These are phyloP conservation scores for Pomatostomus ruficeps DNA, from an alignment of 2,113 vertebrate genomes.

Conservation along the genomic window DNA sequence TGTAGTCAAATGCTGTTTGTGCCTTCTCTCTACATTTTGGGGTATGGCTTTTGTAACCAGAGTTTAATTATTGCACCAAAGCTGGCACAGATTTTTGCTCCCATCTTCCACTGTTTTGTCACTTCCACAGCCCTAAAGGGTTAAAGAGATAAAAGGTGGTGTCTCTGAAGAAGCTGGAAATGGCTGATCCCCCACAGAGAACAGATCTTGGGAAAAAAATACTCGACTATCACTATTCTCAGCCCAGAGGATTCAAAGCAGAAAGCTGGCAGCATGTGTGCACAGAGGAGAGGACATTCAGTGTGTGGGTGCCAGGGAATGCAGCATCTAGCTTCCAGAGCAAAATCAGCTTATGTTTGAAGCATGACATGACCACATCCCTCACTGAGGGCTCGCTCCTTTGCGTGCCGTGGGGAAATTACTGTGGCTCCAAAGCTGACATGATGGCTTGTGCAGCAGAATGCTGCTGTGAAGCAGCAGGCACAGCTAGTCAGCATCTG, in stretches of 20 bases:
- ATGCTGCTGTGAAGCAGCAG: neutral
- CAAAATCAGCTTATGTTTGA: slow-evolving; percentile 26
- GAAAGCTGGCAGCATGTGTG: neutral
- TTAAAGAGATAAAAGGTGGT: neutral
- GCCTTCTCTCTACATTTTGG: neutral
- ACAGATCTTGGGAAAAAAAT: neutral
- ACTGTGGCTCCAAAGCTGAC: neutral
- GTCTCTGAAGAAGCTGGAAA: neutral
- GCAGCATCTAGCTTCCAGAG: neutral
- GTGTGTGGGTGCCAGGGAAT: neutral
- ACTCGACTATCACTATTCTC: neutral
- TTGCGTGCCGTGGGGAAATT: neutral
- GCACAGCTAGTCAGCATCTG: neutral
- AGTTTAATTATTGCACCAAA: neutral
- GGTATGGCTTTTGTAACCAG: neutral
- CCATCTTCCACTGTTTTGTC: neutral
- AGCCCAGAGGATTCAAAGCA: neutral
- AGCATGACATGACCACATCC: neutral
- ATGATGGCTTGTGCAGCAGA: neutral
- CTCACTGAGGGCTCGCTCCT: neutral
- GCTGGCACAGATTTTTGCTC: neutral
- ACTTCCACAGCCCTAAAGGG: neutral
- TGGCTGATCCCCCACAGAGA: neutral
- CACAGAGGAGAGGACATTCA: neutral
- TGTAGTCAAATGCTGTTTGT: neutral